These are phyloP conservation scores for Leptinotarsa defecta DNA, from an alignment of 1,140 invertebrate species.

Conservation along the genomic window DNA sequence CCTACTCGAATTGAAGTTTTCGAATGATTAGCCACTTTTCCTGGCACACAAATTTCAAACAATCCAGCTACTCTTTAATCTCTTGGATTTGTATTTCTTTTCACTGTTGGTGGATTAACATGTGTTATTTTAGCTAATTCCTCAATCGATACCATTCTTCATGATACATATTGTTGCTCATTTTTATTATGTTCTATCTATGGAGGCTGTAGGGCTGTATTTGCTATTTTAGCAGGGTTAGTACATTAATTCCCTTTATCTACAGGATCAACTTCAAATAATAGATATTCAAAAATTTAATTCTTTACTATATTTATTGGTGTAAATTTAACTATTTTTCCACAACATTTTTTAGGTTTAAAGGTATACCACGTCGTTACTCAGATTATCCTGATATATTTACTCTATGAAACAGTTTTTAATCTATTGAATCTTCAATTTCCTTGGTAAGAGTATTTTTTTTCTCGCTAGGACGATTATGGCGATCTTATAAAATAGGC, in stretches of 20 bases:
- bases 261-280: constrained; percentile 63
- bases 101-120: constrained; percentile 67
- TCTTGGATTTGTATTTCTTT: constrained; percentile 74
- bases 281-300: constrained; percentile 63
- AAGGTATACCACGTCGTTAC: too few relatives aligned
- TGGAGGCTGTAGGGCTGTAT: constrained; percentile 54
- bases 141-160: constrained; percentile 70
- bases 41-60: constrained; percentile 61
- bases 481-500: too few relatives aligned
- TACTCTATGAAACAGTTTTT: too few relatives aligned
- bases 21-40: constrained; percentile 48
- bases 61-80: constrained; percentile 64
- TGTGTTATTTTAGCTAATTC: constrained; percentile 72
- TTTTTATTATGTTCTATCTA: constrained; percentile 73
- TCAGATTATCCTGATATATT: too few relatives aligned
- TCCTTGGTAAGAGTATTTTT: too few relatives aligned
- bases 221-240: constrained; percentile 72
- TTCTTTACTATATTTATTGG: constrained; percentile 68
- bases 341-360: too few relatives aligned
- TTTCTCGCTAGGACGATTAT: too few relatives aligned
- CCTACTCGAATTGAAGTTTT: constrained; percentile 70
- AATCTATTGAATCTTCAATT: too few relatives aligned
- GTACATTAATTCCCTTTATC: constrained; percentile 70
- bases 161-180: constrained; percentile 78
- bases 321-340: constrained; percentile 76